phyloP scores from a whole-genome alignment of 2,888 invertebrate genomes.

The Phortica magna region DNA sequence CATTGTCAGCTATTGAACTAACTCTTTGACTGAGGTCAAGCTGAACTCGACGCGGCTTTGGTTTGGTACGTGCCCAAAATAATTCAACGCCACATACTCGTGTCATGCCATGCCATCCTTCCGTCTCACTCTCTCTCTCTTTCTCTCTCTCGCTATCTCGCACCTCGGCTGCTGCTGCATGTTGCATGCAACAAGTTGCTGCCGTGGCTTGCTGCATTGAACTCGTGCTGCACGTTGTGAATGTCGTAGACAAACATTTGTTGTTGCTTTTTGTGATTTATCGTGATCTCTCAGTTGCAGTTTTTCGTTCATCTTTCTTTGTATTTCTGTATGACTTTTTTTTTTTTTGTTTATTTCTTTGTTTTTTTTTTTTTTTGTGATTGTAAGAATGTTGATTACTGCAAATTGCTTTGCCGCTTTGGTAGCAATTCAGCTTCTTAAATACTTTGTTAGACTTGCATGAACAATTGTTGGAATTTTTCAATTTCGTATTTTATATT shows the following conservation, averaged over 20 bases:
- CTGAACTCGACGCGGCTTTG: not conserved
- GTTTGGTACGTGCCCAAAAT: not conserved
- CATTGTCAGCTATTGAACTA: not conserved
- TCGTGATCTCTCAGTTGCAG: slow-evolving; percentile 68
- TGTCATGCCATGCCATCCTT: not conserved
- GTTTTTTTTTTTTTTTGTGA: slow-evolving; percentile 47
- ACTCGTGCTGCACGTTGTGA: slow-evolving; percentile 71
- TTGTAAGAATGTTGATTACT: slow-evolving; percentile 68
- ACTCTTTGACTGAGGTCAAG: slow-evolving; percentile 9
- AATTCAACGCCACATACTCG: not conserved
- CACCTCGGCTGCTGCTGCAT: not conserved
- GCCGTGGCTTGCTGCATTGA: slow-evolving; percentile 19
- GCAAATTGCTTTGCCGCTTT: slow-evolving; percentile 71
- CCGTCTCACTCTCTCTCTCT: not conserved
- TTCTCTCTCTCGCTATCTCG: no score
- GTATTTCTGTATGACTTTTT: slow-evolving; percentile 44
- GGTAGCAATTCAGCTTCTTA: slow-evolving; percentile 67
- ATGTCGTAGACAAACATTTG: slow-evolving; percentile 57
- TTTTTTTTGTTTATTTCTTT: slow-evolving; percentile 41
- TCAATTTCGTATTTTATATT: slow-evolving; percentile 23
- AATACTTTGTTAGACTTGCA: slow-evolving; percentile 56
- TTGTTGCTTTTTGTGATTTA: slow-evolving; percentile 56
- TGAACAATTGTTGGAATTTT: slow-evolving; percentile 40
- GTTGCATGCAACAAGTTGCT: slow-evolving; percentile 31
- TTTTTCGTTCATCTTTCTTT: slow-evolving; percentile 50